Evolutionary conservation across 2,797 vertebrate species (phyloP).

Genomic region (Sebastes glaucus): DNA sequence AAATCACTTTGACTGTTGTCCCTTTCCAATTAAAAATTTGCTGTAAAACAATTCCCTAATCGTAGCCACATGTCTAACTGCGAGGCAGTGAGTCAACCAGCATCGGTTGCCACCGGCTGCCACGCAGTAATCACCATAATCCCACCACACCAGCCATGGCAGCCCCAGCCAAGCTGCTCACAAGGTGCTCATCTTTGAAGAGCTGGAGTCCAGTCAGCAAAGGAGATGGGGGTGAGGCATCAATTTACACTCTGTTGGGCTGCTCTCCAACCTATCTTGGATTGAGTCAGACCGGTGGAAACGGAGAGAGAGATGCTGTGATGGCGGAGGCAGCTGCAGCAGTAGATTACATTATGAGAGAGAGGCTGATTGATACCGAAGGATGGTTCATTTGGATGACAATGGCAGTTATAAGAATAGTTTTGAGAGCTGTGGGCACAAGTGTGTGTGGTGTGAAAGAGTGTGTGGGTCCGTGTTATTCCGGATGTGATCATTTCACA

Average conservation of each 20-base stretch:
- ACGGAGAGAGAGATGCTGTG: slow-evolving; percentile 15
- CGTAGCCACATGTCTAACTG: neutral
- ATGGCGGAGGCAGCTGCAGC: slow-evolving; percentile 46
- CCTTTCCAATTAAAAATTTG: neutral
- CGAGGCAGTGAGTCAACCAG: slow-evolving; percentile 1
- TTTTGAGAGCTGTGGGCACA: slow-evolving; percentile 6
- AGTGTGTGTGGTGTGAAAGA: slow-evolving; percentile 17
- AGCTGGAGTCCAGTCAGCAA: slow-evolving; percentile 47
- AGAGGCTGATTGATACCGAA: slow-evolving; percentile 40
- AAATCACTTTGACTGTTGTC: neutral
- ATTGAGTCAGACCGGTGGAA: slow-evolving; percentile 38
- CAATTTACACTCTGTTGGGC: slow-evolving; percentile 46
- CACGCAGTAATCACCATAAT: slow-evolving; percentile 44
- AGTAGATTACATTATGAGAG: slow-evolving; percentile 47
- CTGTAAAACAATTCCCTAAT: neutral
- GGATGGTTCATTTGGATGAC: slow-evolving; percentile 36
- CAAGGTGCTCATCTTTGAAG: slow-evolving; percentile 57
- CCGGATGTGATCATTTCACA: slow-evolving; percentile 4
- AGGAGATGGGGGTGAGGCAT: slow-evolving; percentile 40
- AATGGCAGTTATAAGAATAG: slow-evolving; percentile 25
- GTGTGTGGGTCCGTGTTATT: slow-evolving; percentile 18
- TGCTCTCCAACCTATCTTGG: slow-evolving; percentile 32
- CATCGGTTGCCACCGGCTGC: slow-evolving; percentile 19
- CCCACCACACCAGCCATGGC: slow-evolving; percentile 19
- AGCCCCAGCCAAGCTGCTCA: slow-evolving; percentile 9